Base-by-base conservation (phyloP, 1,140 invertebrate species). In the Aplysia californica region DNA sequence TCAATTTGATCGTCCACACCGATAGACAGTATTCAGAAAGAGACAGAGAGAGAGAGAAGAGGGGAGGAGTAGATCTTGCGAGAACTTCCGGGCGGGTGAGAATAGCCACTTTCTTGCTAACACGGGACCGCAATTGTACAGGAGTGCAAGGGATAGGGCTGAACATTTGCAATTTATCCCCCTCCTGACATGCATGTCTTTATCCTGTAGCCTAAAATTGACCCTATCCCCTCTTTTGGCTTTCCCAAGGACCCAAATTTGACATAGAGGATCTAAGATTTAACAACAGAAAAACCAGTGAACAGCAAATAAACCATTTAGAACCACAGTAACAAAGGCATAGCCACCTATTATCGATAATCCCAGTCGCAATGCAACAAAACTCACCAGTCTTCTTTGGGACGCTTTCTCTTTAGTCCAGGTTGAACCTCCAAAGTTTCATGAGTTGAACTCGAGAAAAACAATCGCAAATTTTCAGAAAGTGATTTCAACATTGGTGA, bases 401-500 rank as follows among this genome's bases (percentile, higher is more conserved):
- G 31, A 23, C 44, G 68, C 26, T 70, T 70, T 70, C 68, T 70
- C 58, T 70, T 70, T 56, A 18, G 58, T 70, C 44, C 68, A 56
- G 29, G 1, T 35, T 26, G 44, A 56, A 39, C 18, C 3, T n/a
- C 38, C 21, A 31, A 31, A 20, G 23, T 31, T 35, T 56, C 44
- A 70, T 70, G 55, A n/a, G 68, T 35, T 29, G 23, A 44, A 35
- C 38, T 21, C 5, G 26, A 26, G 29, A 39, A 70, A 31, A 70
- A 35, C 31, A 55, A 55, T 56, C 3, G 29, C 20, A 70, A 15
- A 50, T 36, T 39, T 6, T 70, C 68, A 5, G 68, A 55, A 50
- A 70, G 29, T 31, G 68, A 29, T 38, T 70, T 70, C 10, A 70
- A 70, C 68, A 70, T 70, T 70, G 41, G 68, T 70, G 58, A 33